Evolutionary conservation across 2,113 vertebrate genomes (phyloP).

Genomic region (Acanthisitta chloris): DNA sequence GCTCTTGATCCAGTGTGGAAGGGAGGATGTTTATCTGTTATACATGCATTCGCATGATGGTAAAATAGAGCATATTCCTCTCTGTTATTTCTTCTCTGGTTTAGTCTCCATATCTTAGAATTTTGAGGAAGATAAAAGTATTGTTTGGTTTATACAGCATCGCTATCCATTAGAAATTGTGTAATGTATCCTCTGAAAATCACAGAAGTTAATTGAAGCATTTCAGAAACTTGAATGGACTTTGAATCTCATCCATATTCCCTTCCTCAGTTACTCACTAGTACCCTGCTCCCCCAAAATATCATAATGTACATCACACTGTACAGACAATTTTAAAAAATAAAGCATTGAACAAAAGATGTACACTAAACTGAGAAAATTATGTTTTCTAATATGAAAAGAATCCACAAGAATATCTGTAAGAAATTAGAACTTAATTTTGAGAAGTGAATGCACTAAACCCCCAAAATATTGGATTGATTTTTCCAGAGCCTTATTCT

Average conservation of each 20-base stretch:
- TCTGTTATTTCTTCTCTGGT: conserved; percentile 32
- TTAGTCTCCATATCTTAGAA: background rate
- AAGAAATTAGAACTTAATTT: background rate
- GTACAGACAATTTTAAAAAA: background rate
- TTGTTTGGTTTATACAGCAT: background rate
- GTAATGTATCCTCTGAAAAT: background rate
- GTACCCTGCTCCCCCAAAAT: background rate
- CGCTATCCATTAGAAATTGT: background rate
- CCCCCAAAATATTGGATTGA: background rate
- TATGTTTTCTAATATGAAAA: background rate
- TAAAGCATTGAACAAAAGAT: background rate
- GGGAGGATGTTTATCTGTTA: conserved; percentile 61
- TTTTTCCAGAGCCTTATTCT: conserved; percentile 2
- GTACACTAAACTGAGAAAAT: background rate
- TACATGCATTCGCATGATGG: conserved; percentile 13
- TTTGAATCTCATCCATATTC: background rate
- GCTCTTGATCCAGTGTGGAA: conserved; percentile 55
- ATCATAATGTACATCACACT: background rate
- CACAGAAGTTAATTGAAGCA: background rate
- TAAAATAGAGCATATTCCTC: background rate
- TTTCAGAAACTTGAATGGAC: background rate
- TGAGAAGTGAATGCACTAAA: background rate
- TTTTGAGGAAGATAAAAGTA: background rate
- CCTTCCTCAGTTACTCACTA: background rate
- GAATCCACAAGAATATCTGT: background rate